Evolutionary conservation across 2,113 vertebrate species (phyloP), one percentile per base, ranked within the genome.

Genomic region (Variabilichromis moorii): DNA sequence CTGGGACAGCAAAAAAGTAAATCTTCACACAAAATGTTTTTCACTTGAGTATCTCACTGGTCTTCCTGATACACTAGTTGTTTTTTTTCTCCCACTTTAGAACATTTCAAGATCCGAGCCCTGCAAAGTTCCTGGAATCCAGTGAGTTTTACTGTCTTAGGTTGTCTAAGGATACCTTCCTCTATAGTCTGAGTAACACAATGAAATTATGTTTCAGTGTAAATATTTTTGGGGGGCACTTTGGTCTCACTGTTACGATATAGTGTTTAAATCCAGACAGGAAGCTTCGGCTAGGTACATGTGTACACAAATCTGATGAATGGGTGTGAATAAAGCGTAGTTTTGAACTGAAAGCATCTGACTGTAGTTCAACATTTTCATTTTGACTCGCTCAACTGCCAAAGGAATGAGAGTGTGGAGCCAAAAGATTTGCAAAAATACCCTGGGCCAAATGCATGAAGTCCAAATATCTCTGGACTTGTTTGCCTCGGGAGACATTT

Each of bases 111-210:
- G 97, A 93, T 97, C 98, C 71, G 98, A 98, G 91, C 98, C 97
- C 53, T 98, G 98, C 86, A 97, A 98, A 96, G 98, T 99, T 92
- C 98, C 98, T 13, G 98, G 98, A 94, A 99, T 99, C 95, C 97
- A 98, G 98, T 99, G 93, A 98, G 98, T 85, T 92, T 73, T 33
- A 6, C 8, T 37, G 10, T 5, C 53, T 84, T 54, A 85, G 11
- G 26, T 80, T n/a, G 37, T 71, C 35, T 73, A 19, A 84, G 17
- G 14, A 40, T 59, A 33, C 8, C 8, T 88, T 76, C 24, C 19
- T 79, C 8, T 40, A 40, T 51, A 89, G 7, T 37, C n/a, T 71
- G 21, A 73, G 47, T 81, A 63, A 76, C 21, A 83, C 33, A 33
- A 61, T 28, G n/a, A 80, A 79, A 35, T 76, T 16, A 21, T 40